Percentiles rank a stretch among this genome's conserved stretches.
These are phyloP conservation scores for Drosophila histrio DNA, from an alignment of 2,888 invertebrate species.

Conservation along the genomic window DNA sequence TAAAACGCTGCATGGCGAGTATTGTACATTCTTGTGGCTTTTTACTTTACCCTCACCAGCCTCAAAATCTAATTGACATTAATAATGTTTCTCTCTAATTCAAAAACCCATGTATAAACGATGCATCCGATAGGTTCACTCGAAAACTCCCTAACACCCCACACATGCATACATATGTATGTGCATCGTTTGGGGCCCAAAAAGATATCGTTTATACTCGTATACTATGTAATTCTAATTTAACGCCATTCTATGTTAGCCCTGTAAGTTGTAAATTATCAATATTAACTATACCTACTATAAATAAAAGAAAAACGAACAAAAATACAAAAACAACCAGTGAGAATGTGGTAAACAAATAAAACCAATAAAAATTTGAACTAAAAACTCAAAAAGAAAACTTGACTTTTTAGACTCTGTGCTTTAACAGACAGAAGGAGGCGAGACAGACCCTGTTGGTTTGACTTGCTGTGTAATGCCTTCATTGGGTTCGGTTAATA, in stretches of 20 bases:
- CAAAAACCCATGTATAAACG: constrained; percentile 46
- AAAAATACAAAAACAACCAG: constrained; percentile 61
- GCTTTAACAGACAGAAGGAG: too few species aligned
- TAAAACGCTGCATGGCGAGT: constrained; percentile 50
- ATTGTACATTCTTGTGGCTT: constrained; percentile 79
- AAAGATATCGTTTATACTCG: constrained; percentile 63
- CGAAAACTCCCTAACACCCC: neutral
- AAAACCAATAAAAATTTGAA: constrained; percentile 64
- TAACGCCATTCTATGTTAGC: constrained; percentile 79
- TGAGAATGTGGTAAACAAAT: constrained; percentile 67
- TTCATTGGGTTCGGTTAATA: too few species aligned
- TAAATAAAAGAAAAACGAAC: constrained; percentile 58
- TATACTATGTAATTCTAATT: constrained; percentile 76
- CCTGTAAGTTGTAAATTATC: constrained; percentile 84
- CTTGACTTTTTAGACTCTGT: neutral
- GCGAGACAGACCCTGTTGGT: too few species aligned
- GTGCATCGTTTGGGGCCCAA: constrained; percentile 2
- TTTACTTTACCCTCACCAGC: constrained; percentile 41
- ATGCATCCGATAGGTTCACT: constrained; percentile 13
- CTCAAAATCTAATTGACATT: constrained; percentile 41
- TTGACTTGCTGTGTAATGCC: too few species aligned
- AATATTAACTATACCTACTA: constrained; percentile 75
- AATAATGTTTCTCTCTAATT: constrained; percentile 35
- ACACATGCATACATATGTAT: neutral
- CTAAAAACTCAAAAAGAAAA: constrained; percentile 31